These are phyloP conservation scores for Synanthedon vespiformis DNA, from an alignment of 2,888 invertebrate genomes.

Conservation along the genomic window DNA sequence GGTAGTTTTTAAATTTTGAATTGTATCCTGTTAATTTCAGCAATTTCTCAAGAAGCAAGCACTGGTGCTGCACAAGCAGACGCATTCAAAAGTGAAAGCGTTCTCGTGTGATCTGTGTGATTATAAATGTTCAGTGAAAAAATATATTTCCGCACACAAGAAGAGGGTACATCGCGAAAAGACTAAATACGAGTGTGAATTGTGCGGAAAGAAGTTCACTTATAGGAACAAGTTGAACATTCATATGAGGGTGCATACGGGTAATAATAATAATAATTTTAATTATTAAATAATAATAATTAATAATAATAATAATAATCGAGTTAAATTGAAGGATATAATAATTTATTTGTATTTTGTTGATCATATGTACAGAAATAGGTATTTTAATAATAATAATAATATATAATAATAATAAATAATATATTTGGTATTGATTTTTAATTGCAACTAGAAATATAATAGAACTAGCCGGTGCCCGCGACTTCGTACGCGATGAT, in stretches of 20 bases:
- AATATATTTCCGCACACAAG: constrained; percentile 1
- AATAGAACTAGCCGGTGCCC: too few species aligned
- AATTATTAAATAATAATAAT: too few species aligned
- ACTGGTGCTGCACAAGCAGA: constrained; percentile 15
- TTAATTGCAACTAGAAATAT: too few species aligned
- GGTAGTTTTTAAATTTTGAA: background rate
- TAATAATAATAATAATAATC: too few species aligned
- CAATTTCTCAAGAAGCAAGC: constrained; percentile 3
- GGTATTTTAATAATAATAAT: too few species aligned
- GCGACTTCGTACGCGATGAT: too few species aligned
- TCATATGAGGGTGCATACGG: constrained; percentile 35
- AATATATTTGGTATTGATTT: too few species aligned
- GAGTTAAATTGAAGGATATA: too few species aligned
- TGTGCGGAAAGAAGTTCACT: constrained; percentile 31
- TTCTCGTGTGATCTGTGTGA: background rate
- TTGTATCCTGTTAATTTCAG: background rate
- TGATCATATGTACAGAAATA: too few species aligned
- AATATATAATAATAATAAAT: too few species aligned
- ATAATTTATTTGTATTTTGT: too few species aligned
- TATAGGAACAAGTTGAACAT: constrained; percentile 15
- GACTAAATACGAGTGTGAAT: constrained; percentile 15
- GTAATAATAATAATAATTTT: too few species aligned
- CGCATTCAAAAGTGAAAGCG: constrained; percentile 14
- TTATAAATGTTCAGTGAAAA: background rate
- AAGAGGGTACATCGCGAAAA: constrained; percentile 16